These are phyloP conservation scores for Xestia xanthographa DNA, from an alignment of 2,888 invertebrate species.

Conservation along the genomic window DNA sequence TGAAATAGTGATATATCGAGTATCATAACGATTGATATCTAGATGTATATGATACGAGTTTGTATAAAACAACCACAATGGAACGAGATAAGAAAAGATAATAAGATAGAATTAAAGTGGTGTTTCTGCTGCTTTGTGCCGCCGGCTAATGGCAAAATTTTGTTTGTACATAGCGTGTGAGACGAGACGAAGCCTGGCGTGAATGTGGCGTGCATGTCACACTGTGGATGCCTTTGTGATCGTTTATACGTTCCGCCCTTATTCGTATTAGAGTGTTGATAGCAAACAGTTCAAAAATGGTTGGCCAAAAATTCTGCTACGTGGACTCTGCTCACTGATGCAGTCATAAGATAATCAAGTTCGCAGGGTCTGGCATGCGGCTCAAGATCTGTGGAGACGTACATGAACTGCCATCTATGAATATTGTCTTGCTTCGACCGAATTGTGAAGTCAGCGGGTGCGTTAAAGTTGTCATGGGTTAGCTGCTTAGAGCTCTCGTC, in stretches of 20 bases:
- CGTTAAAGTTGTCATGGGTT: too few relatives aligned
- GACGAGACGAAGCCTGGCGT: too few relatives aligned
- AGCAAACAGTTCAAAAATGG: background rate
- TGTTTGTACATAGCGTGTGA: background rate
- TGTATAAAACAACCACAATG: too few relatives aligned
- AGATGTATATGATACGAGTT: background rate
- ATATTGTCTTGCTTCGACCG: background rate
- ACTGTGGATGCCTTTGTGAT: background rate
- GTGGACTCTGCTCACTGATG: too few relatives aligned
- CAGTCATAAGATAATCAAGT: background rate
- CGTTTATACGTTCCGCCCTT: background rate
- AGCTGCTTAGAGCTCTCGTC: background rate
- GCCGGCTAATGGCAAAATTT: background rate
- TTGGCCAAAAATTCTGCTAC: background rate
- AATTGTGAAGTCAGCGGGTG: background rate
- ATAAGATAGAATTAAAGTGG: background rate
- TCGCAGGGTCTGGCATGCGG: background rate
- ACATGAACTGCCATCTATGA: background rate
- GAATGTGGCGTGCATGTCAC: background rate
- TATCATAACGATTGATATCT: background rate
- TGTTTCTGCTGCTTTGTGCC: background rate
- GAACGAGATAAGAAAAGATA: background rate
- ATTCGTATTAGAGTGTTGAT: background rate
- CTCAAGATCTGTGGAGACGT: background rate
- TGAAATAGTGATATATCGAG: constrained; percentile 26